Evolutionary conservation across 2,113 vertebrate genomes (phyloP), one percentile per base, ranked within the genome.

Genomic region (Percopsis transmontana): DNA sequence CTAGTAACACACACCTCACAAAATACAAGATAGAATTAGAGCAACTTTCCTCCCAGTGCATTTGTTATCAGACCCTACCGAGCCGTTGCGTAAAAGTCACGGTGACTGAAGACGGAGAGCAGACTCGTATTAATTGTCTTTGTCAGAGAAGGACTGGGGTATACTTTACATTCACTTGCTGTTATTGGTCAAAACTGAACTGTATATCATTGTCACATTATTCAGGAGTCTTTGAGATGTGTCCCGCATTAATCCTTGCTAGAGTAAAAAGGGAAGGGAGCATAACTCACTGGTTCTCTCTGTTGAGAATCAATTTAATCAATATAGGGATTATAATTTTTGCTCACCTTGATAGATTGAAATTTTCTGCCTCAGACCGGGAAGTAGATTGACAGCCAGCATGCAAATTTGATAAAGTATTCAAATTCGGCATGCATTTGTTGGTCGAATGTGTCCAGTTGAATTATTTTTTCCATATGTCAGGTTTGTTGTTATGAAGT

Each of bases 391-490:
- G 84, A 87, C 85, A 86, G 88, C 59, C 62, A 10, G 63, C 77
- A 77, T 85, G 69, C 66, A 77, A 81, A 84, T 86, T 39, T 58
- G 68, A 77, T 62, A 51, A 19, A 13, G 44, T 66, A 77, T 82
- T 82, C 80, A 82, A 73, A 83, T 78, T 66, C 74, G 40, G 33
- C 66, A 70, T 12, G 52, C 59, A 64, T 76, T 74, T 76, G 76
- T 76, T 82, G 77, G 62, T 78, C 71, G 65, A 86, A 84, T 70
- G 74, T 57, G 15, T 79, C 64, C 40, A 47, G 85, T 88, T 77
- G 79, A 83, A 88, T 88, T 84, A 83, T 86, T 88, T 81, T 44
- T 77, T 68, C 73, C 74, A 79, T 81, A 77, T 80, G 79, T 88
- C 82, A 84, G 52, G 76, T 66, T 74, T 64, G 72, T 83, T 86